Evolutionary conservation across 2,888 invertebrate species (phyloP).

Genomic region (Seira sanloemensis): DNA sequence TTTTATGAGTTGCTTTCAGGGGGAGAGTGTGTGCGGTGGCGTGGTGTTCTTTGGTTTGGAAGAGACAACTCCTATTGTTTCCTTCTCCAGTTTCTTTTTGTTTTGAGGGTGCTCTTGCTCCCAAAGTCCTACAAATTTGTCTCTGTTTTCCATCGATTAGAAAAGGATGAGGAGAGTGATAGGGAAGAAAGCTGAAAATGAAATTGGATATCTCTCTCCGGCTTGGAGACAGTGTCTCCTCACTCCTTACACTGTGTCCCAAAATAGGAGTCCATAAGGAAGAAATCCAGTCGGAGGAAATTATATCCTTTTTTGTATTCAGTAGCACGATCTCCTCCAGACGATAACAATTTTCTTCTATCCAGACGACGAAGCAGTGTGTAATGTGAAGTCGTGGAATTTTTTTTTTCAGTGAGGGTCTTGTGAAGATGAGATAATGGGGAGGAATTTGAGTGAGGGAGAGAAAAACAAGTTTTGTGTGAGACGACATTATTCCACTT

Average conservation of each 20-base stretch:
- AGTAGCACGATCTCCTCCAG: slow-evolving; percentile 11
- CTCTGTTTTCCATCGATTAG: slow-evolving; percentile 48
- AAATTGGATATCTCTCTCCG: slow-evolving; percentile 34
- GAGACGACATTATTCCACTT: not conserved
- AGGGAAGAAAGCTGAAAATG: slow-evolving; percentile 15
- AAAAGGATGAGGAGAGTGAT: slow-evolving; percentile 18
- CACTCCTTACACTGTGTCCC: not conserved
- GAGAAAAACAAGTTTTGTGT: slow-evolving; percentile 2
- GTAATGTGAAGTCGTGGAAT: too few relatives aligned
- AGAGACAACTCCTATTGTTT: not conserved
- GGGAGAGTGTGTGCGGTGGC: not conserved
- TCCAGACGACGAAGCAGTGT: too few relatives aligned
- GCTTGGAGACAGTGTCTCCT: not conserved
- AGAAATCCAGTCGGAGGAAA: slow-evolving; percentile 10
- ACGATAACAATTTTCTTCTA: too few relatives aligned
- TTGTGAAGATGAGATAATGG: slow-evolving; percentile 38
- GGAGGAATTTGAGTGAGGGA: slow-evolving; percentile 21
- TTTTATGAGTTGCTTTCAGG: not conserved
- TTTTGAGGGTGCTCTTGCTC: not conserved
- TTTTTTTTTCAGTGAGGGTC: too few relatives aligned
- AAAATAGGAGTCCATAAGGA: not conserved
- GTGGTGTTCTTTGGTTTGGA: not conserved
- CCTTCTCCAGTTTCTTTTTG: not conserved
- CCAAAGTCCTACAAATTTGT: slow-evolving; percentile 22
- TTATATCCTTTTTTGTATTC: slow-evolving; percentile 27